These are phyloP conservation scores for Amblyopsis hoosieri DNA, from an alignment of 2,797 vertebrate species.

Conservation along the genomic window DNA sequence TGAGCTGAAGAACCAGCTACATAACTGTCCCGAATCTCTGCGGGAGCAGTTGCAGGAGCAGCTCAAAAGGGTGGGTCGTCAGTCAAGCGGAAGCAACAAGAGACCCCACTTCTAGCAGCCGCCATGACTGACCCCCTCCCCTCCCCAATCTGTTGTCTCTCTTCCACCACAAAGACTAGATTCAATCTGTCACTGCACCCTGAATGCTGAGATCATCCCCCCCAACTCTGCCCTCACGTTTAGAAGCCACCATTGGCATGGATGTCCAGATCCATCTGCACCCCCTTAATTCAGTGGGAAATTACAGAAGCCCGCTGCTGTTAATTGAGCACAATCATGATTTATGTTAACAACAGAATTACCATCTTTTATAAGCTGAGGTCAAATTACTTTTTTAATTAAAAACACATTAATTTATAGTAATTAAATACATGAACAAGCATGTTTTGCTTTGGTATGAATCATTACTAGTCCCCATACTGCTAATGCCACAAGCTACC, in stretches of 20 bases:
- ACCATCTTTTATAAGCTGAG: neutral
- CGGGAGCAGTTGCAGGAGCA: slow-evolving; percentile 94
- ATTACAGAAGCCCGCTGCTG: slow-evolving; percentile 14
- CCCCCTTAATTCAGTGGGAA: slow-evolving; percentile 3
- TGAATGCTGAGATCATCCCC: too few species aligned
- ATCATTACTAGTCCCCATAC: too few species aligned
- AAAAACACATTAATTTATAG: too few species aligned
- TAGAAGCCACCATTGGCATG: too few species aligned
- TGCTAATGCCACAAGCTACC: too few species aligned
- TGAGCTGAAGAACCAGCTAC: slow-evolving; percentile 95
- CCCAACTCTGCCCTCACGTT: too few species aligned
- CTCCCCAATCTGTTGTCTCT: neutral
- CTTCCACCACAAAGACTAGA: neutral
- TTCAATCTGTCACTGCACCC: slow-evolving; percentile 13
- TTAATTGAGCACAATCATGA: neutral
- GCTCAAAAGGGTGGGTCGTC: slow-evolving; percentile 93
- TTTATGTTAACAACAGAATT: neutral
- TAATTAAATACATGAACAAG: too few species aligned
- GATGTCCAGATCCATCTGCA: neutral
- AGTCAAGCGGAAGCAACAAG: slow-evolving; percentile 36
- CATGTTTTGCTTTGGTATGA: too few species aligned
- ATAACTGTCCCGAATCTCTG: slow-evolving; percentile 96
- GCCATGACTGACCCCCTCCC: slow-evolving; percentile 2
- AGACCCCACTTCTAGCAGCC: slow-evolving; percentile 32
- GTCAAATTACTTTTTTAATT: too few species aligned